Evolutionary conservation across 2,797 vertebrate species (phyloP), one percentile per base, ranked within the genome.

Genomic region (Propithecus perrieri): DNA sequence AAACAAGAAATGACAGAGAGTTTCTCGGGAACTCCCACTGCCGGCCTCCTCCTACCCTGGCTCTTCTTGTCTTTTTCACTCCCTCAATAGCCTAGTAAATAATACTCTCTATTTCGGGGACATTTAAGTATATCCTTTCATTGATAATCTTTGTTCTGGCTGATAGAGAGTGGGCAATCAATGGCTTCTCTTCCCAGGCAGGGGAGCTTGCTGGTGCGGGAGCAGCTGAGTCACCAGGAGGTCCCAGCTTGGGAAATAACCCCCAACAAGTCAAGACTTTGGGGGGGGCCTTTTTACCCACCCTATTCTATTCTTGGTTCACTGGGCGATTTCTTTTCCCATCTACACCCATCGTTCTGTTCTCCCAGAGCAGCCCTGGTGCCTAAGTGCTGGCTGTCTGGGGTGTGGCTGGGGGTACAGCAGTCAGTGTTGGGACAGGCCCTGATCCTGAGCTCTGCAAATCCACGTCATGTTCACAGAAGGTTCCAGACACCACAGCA

Each of bases 71-170:
- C 15, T 87, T 53, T 88, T 89, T 20, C 59, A 26, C 2, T 80
- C 83, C 57, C 28, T 93, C 89, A 97, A 30, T 94, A 74, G 76
- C 59, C 41, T 63, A 30, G 71, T 85, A 94, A 95, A 97, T 86
- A 97, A 97, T 67, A 69, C 76, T 85, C 61, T 85, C 79, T 88
- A 30, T 91, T 89, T 33, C 15, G 92, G 86, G 43, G 63, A 93
- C 35, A 61, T 74, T 95, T 87, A 96, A 97, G 59, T 79, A 69
- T 95, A 91, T 97, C 88, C 55, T 92, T 97, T 96, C 83, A 84
- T 69, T 80, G 69, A 80, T 38, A 18, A 72, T 87, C 87, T 94
- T 92, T 91, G 53, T 78, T 71, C 78, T 43, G 87, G 41, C 94
- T 96, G 24, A 72, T 75, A 78, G 81, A 65, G 67, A 89, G 35